A percentile compares a stretch with the other conserved stretches of the same genome.
These are phyloP conservation scores for Geotrupes spiniger DNA, from an alignment of 2,888 invertebrate species.

Conservation along the genomic window DNA sequence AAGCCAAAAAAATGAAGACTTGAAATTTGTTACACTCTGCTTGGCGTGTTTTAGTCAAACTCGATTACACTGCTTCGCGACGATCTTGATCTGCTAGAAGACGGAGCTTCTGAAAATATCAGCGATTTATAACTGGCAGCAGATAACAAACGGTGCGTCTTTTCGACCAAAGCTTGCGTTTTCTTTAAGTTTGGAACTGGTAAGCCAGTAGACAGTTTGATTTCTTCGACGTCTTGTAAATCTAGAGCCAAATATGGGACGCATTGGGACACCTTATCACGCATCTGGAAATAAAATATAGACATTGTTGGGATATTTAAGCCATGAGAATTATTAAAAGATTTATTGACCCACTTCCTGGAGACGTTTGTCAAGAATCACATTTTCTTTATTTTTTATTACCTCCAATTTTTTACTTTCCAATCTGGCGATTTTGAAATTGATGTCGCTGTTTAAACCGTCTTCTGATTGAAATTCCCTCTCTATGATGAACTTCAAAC, in stretches of 20 bases:
- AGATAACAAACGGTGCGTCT: conserved; percentile 37
- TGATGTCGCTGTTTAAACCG: conserved; percentile 54
- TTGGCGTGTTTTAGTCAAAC: conserved; percentile 27
- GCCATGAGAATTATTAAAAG: not conserved
- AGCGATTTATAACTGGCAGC: conserved; percentile 37
- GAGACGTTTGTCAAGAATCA: too few species aligned
- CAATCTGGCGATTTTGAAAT: conserved; percentile 53
- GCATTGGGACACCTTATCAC: conserved; percentile 53
- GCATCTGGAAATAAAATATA: conserved; percentile 49
- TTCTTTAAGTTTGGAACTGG: conserved; percentile 41
- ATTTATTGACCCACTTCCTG: conserved; percentile 6
- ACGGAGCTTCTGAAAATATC: conserved; percentile 40
- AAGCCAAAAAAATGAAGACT: too few species aligned
- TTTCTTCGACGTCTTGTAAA: conserved; percentile 52
- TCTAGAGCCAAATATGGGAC: conserved; percentile 60
- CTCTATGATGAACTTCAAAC: conserved; percentile 31
- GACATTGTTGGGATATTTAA: not conserved
- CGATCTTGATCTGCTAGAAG: conserved; percentile 37
- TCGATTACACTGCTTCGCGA: conserved; percentile 43
- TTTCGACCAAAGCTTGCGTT: conserved; percentile 34
- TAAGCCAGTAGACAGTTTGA: conserved; percentile 44
- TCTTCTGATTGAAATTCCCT: conserved; percentile 47
- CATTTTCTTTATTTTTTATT: not conserved
- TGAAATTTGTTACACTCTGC: not conserved
- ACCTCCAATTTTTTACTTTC: conserved; percentile 45